Base-by-base conservation (phyloP, 2,888 invertebrate genomes). In the Cephonodes hylas region DNA sequence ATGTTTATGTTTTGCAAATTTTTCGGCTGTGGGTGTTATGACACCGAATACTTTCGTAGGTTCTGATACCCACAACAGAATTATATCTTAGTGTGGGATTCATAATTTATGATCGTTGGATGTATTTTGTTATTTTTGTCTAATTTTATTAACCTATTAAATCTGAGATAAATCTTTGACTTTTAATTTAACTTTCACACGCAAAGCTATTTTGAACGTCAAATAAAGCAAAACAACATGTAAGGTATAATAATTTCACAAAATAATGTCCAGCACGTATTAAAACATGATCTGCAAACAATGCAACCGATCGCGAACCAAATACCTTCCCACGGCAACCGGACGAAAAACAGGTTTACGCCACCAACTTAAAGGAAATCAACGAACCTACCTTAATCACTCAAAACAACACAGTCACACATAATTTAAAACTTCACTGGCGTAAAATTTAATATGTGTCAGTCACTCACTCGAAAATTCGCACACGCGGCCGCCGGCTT, bases 251-350 rank as follows among this genome's bases (percentile, higher is more conserved):
- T 18, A 31, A 31, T 10, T 10, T 53, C 18, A 48, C 1, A 27
- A 18, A 53, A 31, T 27, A 31, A 31, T 53, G 27, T 31, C 27
- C 10, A 15, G 31, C 5, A 18, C 8, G 27, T 18, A 53, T 18
- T n/a, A 5, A n/a, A 53, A 31, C 53, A 31, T 31, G 53, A 18
- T 53, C 53, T 18, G 18, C 53, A 74, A 76, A 80, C 72, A 78
- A 74, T 75, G 70, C 27, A 69, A 67, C 72, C 73, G 69, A 77
- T 79, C 76, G 78, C 87, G 82, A 86, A 77, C 31, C 77, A 72
- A 83, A 85, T 85, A 72, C 83, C 86, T 90, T 91, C 91, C 88
- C 91, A 91, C 91, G 89, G 81, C 80, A 79, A 80, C 83, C 88
- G 87, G 84, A 88, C 86, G 83, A 83, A 81, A 86, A 90, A 89